phyloP scores from a whole-genome alignment of 2,113 vertebrate species.

The Podocnemis expansa region DNA sequence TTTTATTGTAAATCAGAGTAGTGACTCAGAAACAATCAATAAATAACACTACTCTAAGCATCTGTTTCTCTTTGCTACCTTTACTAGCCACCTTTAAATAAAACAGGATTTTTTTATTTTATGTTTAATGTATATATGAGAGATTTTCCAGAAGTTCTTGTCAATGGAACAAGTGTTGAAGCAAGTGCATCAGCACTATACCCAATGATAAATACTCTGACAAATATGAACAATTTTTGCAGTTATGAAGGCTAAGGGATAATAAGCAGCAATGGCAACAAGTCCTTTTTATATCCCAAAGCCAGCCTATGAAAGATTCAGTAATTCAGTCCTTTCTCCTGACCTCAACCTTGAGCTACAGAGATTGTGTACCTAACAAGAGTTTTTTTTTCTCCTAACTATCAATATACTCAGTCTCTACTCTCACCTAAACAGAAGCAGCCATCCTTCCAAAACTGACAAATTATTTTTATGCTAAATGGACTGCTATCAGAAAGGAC shows the following conservation, averaged over 20 bases:
- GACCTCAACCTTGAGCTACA: slow-evolving; percentile 67
- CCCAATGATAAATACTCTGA: slow-evolving; percentile 41
- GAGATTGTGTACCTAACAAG: slow-evolving; percentile 51
- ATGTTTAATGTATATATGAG: background rate
- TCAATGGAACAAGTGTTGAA: slow-evolving; percentile 47
- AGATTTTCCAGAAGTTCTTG: slow-evolving; percentile 12
- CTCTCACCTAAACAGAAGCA: slow-evolving; percentile 6
- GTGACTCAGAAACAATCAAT: slow-evolving; percentile 30
- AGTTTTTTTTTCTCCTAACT: slow-evolving; percentile 25
- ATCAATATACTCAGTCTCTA: slow-evolving; percentile 2
- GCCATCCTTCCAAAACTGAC: slow-evolving; percentile 37
- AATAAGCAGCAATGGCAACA: slow-evolving; percentile 54
- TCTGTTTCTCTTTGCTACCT: slow-evolving; percentile 13
- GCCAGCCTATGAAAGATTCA: slow-evolving; percentile 52
- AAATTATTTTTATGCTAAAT: slow-evolving; percentile 26
- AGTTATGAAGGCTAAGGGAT: slow-evolving; percentile 51
- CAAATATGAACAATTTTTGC: slow-evolving; percentile 59
- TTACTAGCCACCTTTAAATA: slow-evolving; percentile 13
- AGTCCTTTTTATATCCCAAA: slow-evolving; percentile 41
- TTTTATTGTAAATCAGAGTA: slow-evolving; percentile 37
- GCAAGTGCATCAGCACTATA: slow-evolving; percentile 63
- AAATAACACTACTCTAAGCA: background rate
- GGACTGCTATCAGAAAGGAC: slow-evolving; percentile 16
- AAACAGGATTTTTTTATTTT: background rate
- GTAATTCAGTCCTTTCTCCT: slow-evolving; percentile 46